phyloP scores from a whole-genome alignment of 2,888 invertebrate species.

The Saturnia pavonia region DNA sequence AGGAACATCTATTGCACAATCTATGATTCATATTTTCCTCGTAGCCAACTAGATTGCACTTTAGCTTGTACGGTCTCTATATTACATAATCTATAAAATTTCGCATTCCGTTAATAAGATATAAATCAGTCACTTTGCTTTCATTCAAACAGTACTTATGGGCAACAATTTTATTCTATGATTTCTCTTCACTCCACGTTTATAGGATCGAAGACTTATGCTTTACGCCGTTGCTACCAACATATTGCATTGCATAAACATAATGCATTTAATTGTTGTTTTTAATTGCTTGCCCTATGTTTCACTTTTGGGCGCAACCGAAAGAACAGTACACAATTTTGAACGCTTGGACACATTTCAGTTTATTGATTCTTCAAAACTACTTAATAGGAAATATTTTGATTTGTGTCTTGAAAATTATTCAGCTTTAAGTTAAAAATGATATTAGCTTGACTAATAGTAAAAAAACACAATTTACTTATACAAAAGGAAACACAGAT shows the following conservation, averaged over 20 bases:
- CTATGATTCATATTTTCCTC: slow-evolving; percentile 13
- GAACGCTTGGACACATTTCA: background rate
- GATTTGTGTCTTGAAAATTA: no score
- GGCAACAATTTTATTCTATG: background rate
- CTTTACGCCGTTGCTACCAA: background rate
- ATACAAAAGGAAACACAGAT: background rate
- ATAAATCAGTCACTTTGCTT: background rate
- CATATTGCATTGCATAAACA: background rate
- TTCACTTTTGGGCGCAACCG: background rate
- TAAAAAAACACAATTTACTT: background rate
- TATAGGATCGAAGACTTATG: background rate
- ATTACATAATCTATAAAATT: background rate
- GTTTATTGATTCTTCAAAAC: background rate
- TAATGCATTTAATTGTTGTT: background rate
- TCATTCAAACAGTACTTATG: no score
- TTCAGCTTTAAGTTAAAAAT: no score
- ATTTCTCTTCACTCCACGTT: background rate
- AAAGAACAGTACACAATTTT: background rate
- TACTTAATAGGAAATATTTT: background rate
- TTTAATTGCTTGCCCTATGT: background rate
- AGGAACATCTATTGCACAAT: slow-evolving; percentile 16
- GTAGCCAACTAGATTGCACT: slow-evolving; percentile 2
- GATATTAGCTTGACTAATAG: background rate
- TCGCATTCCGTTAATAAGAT: background rate
- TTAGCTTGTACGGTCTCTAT: background rate